These are phyloP conservation scores for Osmerus mordax DNA, from an alignment of 2,113 vertebrate genomes.

Conservation along the genomic window DNA sequence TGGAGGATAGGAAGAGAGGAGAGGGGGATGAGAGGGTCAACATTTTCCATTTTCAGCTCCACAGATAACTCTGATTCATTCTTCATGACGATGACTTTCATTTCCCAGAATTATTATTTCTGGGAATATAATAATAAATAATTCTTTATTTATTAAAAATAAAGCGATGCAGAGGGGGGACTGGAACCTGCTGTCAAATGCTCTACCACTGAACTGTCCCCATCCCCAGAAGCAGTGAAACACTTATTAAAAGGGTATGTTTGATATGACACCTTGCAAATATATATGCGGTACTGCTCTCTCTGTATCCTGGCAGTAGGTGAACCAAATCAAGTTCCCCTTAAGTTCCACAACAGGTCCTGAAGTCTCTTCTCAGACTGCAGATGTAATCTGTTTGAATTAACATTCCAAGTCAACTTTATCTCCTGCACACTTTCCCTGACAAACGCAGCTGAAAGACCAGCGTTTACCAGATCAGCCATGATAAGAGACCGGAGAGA, in stretches of 20 bases:
- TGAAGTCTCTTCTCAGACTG: background rate
- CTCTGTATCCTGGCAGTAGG: background rate
- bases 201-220: too few relatives aligned
- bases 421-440: slow-evolving; percentile 42
- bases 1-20: background rate
- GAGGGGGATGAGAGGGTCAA: background rate
- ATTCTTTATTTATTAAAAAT: too few relatives aligned
- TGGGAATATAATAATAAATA: too few relatives aligned
- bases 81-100: too few relatives aligned
- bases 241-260: too few relatives aligned
- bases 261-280: too few relatives aligned
- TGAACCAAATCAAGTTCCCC: too few relatives aligned
- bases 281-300: background rate
- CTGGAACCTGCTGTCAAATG: too few relatives aligned
- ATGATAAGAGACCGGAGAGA: slow-evolving; percentile 35
- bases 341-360: too few relatives aligned
- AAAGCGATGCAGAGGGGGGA: too few relatives aligned
- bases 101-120: too few relatives aligned
- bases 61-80: background rate
- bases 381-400: slow-evolving; percentile 48
- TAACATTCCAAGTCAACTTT: slow-evolving; percentile 43
- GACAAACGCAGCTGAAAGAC: slow-evolving; percentile 20
- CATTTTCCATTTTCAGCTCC: background rate
- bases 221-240: too few relatives aligned
- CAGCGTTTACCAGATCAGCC: slow-evolving; percentile 36